phyloP scores from a whole-genome alignment of 2,888 invertebrate genomes.

The Eupithecia centaureata region DNA sequence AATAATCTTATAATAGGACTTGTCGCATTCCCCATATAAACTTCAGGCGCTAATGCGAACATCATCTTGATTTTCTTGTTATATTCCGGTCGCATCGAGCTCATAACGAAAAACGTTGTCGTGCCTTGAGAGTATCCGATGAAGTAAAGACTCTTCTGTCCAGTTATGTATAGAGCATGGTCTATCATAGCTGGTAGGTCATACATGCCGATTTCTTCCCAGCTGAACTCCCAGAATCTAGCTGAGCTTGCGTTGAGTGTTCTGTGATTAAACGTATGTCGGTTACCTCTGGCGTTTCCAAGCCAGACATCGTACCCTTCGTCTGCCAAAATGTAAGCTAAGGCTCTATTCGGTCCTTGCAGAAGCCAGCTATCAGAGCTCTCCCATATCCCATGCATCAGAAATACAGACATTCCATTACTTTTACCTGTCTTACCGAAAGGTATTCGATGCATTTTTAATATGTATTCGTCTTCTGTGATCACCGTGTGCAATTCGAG shows the following conservation, averaged over 20 bases:
- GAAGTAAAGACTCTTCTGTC: conserved; percentile 83
- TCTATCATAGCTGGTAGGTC: conserved; percentile 90
- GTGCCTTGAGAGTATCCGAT: conserved; percentile 89
- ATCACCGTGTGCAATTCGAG: conserved; percentile 61
- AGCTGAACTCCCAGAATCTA: conserved; percentile 81
- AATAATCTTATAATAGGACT: conserved; percentile 55
- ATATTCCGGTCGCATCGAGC: conserved; percentile 80
- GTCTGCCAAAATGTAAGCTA: conserved; percentile 86
- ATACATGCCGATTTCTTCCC: conserved; percentile 88
- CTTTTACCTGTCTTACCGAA: conserved; percentile 37
- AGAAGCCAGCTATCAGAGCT: conserved; percentile 60
- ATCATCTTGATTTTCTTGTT: conserved; percentile 81
- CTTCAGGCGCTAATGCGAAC: conserved; percentile 82
- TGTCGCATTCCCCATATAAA: conserved; percentile 34
- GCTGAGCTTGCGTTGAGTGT: conserved; percentile 44
- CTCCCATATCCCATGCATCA: conserved; percentile 92
- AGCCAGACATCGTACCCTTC: conserved; percentile 91
- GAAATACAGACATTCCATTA: conserved; percentile 79
- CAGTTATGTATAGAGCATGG: conserved; percentile 78
- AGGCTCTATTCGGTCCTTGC: conserved; percentile 84
- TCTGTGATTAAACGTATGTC: conserved; percentile 61
- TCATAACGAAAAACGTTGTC: conserved; percentile 83
- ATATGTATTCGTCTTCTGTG: conserved; percentile 67
- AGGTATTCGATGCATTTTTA: conserved; percentile 64
- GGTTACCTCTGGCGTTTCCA: conserved; percentile 92